These are phyloP conservation scores for Varanus salvator DNA, from an alignment of 2,113 vertebrate species.

Conservation along the genomic window DNA sequence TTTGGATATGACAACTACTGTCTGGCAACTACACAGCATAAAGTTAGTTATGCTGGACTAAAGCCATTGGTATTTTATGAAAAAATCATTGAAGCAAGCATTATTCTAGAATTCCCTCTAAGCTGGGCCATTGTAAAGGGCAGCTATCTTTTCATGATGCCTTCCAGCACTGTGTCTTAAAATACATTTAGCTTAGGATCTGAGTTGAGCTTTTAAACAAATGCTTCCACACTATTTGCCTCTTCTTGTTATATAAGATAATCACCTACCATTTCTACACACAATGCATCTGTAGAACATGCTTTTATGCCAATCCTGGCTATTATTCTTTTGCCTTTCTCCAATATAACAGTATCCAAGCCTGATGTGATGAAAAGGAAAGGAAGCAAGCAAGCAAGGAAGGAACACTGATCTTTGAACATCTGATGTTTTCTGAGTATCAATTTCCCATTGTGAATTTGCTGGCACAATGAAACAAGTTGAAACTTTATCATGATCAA, in stretches of 20 bases:
- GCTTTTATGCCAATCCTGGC: background rate
- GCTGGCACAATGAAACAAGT: conserved; percentile 4
- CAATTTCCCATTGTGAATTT: background rate
- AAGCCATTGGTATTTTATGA: background rate
- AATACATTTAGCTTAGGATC: background rate
- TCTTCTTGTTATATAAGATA: background rate
- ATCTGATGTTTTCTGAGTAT: background rate
- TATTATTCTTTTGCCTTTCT: conserved; percentile 17
- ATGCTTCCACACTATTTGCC: background rate
- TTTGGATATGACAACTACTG: background rate
- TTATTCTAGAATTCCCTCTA: background rate
- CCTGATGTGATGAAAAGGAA: background rate
- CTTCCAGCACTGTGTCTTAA: background rate
- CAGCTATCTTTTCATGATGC: background rate
- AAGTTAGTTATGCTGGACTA: background rate
- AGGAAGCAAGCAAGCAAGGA: no score
- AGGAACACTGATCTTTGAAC: background rate
- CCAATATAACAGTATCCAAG: background rate
- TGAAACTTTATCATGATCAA: background rate
- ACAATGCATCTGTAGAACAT: background rate
- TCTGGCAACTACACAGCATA: background rate
- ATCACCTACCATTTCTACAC: background rate
- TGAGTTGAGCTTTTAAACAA: conserved; percentile 22
- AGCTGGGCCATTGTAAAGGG: background rate
- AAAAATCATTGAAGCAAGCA: background rate